Base-by-base conservation (phyloP, 1,140 invertebrate species). In the Platyura marginata region DNA sequence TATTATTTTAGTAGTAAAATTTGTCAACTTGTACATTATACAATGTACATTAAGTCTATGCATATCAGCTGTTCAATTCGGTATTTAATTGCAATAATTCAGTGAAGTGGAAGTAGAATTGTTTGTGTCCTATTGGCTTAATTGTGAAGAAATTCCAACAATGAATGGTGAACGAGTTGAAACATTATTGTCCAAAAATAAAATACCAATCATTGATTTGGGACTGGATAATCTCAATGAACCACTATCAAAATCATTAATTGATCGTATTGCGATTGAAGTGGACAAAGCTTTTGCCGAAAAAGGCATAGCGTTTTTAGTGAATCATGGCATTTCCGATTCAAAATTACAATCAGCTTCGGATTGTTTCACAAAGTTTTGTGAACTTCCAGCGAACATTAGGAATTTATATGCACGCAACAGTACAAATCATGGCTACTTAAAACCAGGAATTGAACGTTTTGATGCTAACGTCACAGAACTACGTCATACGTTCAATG, bases 191-290 rank as follows among this genome's bases (percentile, higher is more conserved):
- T 73, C 71, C 52, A 70, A 68, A 53, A 76, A 74, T 63, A 72
- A 77, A 54, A 71, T 81, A 45, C 77, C 77, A 54, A 78, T 81
- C 61, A 77, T 81, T 57, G 77, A 81, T 65, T 67, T 81, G 48
- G 74, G 72, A 42, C 71, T 77, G 55, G 72, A 77, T 64, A 76
- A 77, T 46, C 76, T 71, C 18, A 72, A 77, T 55, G 67, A 68
- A 52, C 70, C 70, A 59, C 74, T 74, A 46, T 72, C 74, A 56
- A 73, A 71, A 57, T 74, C 73, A 43, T 70, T 75, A 49, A 68
- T 79, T 44, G 70, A 74, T 49, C 72, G 77, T 49, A 74, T 79
- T 46, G 75, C 74, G 15, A 65, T 67, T 43, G 76, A 80, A 53
- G 57, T 81, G 46, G 67, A 75, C 50, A 68, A 70, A 48, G 76